A percentile compares a stretch with the other conserved stretches of the same genome.
Evolutionary conservation across 2,797 vertebrate genomes (phyloP).

Genomic region (Notamacropus eugenii): DNA sequence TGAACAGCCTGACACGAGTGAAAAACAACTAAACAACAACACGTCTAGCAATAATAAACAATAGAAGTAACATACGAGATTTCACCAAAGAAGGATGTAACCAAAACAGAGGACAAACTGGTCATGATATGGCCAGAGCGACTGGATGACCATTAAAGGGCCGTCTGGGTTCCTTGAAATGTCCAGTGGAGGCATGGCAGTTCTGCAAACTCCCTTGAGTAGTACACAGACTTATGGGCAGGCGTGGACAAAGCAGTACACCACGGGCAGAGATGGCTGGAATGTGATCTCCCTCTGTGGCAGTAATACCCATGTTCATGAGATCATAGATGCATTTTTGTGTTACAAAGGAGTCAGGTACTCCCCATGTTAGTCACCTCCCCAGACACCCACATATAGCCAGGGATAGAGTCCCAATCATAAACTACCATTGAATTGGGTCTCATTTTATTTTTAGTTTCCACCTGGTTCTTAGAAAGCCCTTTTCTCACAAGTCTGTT

Average conservation of each 20-base stretch:
- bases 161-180: neutral
- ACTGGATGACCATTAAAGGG: neutral
- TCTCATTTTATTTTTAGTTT: slow-evolving; percentile 33
- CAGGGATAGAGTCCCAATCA: neutral
- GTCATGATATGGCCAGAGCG: neutral
- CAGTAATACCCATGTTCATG: neutral
- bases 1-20: neutral
- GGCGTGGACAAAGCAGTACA: neutral
- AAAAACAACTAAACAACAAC: neutral
- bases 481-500: slow-evolving; percentile 28
- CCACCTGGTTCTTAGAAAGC: slow-evolving; percentile 53
- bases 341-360: neutral
- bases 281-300: neutral
- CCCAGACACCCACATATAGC: neutral
- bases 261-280: neutral
- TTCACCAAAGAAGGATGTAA: neutral
- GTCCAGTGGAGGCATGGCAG: too few species aligned
- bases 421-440: neutral
- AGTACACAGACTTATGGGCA: neutral
- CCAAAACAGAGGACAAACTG: neutral
- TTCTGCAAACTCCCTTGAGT: neutral
- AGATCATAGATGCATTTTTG: neutral
- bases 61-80: neutral
- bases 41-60: neutral
- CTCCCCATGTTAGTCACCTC: neutral